Evolutionary conservation across 2,113 vertebrate genomes (phyloP).

Genomic region (Scolopax mira): DNA sequence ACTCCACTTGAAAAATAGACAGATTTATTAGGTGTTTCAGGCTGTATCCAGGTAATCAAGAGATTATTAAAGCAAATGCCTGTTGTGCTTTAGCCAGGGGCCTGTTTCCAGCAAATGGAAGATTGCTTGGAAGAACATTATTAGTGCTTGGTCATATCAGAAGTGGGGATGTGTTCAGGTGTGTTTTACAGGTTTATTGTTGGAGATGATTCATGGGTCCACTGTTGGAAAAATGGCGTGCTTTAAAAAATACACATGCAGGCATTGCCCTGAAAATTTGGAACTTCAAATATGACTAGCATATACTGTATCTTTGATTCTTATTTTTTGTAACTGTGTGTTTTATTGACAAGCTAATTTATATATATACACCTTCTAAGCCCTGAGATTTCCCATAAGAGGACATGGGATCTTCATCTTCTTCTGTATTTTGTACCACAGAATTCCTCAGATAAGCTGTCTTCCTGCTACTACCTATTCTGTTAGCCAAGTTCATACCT

Average conservation of each 20-base stretch:
- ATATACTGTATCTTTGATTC: neutral
- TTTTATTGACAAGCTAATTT: neutral
- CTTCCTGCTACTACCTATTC: neutral
- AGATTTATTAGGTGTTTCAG: constrained; percentile 56
- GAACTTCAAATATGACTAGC: neutral
- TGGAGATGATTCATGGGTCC: neutral
- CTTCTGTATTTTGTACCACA: neutral
- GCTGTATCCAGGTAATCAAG: constrained; percentile 55
- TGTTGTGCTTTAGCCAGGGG: constrained; percentile 40
- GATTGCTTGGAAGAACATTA: constrained; percentile 35
- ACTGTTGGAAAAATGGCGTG: neutral
- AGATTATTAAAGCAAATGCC: constrained; percentile 52
- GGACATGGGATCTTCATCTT: neutral
- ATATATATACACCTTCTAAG: neutral
- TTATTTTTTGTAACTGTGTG: neutral
- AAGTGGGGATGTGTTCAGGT: neutral
- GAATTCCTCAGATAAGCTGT: neutral
- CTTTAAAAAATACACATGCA: neutral
- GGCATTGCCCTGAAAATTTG: neutral
- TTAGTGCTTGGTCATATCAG: constrained; percentile 49
- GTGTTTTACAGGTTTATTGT: neutral
- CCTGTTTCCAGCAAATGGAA: constrained; percentile 20
- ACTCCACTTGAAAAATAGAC: constrained; percentile 52
- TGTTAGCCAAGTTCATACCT: neutral
- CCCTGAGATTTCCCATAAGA: neutral